Percentiles rank a stretch among this genome's conserved stretches.
Conservation (phyloP, 2,797 vertebrate species). For the Anas bahamensis region DNA sequence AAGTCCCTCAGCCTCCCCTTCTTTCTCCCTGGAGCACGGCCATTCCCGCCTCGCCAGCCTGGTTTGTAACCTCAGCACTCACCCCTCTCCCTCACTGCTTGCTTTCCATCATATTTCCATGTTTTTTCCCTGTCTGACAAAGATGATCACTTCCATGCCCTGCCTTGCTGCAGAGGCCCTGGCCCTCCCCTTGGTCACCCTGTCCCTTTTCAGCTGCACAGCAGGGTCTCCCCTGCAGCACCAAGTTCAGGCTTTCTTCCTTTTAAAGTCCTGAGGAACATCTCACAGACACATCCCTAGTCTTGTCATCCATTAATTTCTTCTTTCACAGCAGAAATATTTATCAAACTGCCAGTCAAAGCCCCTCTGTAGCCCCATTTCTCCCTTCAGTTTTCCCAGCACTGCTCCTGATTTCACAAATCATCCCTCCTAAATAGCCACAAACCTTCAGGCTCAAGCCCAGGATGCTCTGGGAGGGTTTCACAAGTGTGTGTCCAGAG, state of each 20-base stretch:
- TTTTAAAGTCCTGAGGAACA: slow-evolving; percentile 5
- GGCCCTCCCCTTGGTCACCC: no score
- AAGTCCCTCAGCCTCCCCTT: background rate
- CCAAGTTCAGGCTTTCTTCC: background rate
- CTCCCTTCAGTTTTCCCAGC: background rate
- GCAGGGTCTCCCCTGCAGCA: background rate
- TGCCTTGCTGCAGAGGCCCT: no score
- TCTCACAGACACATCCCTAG: background rate
- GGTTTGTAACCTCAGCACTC: background rate
- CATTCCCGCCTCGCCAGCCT: background rate
- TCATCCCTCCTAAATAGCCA: rapidly evolving
- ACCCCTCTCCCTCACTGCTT: background rate
- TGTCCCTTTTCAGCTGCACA: no score
- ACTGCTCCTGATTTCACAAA: background rate
- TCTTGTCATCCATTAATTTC: background rate
- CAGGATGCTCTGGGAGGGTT: background rate
- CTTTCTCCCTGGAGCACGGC: background rate
- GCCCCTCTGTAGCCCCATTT: background rate
- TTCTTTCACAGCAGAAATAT: slow-evolving; percentile 39
- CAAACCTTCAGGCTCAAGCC: background rate
- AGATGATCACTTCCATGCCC: background rate
- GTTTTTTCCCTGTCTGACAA: background rate
- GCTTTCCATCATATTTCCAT: background rate
- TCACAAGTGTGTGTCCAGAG: rapidly evolving
- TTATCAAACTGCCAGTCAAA: slow-evolving; percentile 13